phyloP scores from a whole-genome alignment of 2,113 vertebrate species.

The Ammospiza caudacuta region DNA sequence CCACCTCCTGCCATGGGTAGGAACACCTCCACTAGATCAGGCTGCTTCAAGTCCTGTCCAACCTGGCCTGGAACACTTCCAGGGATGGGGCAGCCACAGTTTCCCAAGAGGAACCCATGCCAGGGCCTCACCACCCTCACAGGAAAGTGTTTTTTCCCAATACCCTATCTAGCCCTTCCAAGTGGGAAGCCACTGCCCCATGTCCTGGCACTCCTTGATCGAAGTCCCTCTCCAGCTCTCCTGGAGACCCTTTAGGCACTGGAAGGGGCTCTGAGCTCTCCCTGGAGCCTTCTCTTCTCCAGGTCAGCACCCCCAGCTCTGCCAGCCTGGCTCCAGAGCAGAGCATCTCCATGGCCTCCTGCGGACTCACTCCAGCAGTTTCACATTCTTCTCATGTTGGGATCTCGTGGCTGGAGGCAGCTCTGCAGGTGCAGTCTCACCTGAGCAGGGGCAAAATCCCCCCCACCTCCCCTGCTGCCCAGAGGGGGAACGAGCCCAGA shows the following conservation, averaged over 20 bases:
- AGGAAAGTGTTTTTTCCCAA: background rate
- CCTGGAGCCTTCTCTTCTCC: background rate
- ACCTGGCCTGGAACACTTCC: background rate
- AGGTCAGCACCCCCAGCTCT: background rate
- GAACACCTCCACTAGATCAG: background rate
- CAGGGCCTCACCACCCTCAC: background rate
- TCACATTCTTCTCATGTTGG: fast-evolving
- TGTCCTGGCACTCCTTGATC: background rate
- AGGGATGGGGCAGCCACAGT: background rate
- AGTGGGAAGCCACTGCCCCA: background rate
- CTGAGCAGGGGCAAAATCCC: fast-evolving
- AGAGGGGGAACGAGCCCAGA: background rate
- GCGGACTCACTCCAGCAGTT: background rate
- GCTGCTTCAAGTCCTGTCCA: background rate
- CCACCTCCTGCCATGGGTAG: fast-evolving
- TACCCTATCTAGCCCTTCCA: background rate
- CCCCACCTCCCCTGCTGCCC: background rate
- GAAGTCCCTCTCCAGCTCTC: background rate
- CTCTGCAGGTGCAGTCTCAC: background rate
- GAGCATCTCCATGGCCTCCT: background rate
- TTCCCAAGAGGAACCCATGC: fast-evolving
- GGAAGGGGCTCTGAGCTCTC: fast-evolving
- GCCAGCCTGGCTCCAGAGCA: background rate
- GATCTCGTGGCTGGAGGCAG: background rate
- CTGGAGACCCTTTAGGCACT: background rate